Conservation (phyloP, 1,140 invertebrate genomes). For the Drosophila pseudoananassae region DNA sequence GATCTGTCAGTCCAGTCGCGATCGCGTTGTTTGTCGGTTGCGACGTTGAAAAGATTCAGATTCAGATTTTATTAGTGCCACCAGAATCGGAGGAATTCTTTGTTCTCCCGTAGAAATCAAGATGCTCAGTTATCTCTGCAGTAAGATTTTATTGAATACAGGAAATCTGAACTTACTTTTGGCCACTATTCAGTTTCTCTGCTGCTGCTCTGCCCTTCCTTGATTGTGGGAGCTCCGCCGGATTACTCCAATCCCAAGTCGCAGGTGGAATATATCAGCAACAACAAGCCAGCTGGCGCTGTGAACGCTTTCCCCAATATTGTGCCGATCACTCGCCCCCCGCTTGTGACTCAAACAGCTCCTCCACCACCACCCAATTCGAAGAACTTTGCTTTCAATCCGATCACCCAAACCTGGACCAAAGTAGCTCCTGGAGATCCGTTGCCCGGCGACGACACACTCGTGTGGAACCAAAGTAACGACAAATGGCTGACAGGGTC, state of each 20-base stretch:
- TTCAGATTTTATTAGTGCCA: not conserved
- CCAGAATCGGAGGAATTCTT: not conserved
- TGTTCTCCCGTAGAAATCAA: constrained; percentile 7
- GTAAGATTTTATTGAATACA: constrained; percentile 7
- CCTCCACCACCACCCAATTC: constrained; percentile 54
- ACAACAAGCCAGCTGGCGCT: constrained; percentile 8
- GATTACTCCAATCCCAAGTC: constrained; percentile 67
- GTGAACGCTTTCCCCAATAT: constrained; percentile 44
- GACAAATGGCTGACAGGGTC: constrained; percentile 73
- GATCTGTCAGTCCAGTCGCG: constrained; percentile 33
- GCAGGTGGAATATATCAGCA: constrained; percentile 72
- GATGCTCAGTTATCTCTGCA: not conserved
- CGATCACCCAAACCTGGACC: constrained; percentile 64
- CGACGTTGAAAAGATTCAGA: not conserved
- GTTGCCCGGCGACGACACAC: constrained; percentile 48
- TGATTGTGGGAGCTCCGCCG: constrained; percentile 13
- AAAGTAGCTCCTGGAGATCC: constrained; percentile 47
- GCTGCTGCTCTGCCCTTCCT: constrained; percentile 7
- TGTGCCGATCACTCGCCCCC: constrained; percentile 62
- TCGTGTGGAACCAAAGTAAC: constrained; percentile 78
- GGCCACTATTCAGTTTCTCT: constrained; percentile 24
- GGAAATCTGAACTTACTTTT: not conserved
- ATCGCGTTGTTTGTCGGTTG: constrained; percentile 28
- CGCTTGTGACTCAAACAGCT: constrained; percentile 57
- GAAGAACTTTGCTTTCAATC: constrained; percentile 72